Conservation (phyloP, 2,113 vertebrate species). For the Oxyruncus cristatus region DNA sequence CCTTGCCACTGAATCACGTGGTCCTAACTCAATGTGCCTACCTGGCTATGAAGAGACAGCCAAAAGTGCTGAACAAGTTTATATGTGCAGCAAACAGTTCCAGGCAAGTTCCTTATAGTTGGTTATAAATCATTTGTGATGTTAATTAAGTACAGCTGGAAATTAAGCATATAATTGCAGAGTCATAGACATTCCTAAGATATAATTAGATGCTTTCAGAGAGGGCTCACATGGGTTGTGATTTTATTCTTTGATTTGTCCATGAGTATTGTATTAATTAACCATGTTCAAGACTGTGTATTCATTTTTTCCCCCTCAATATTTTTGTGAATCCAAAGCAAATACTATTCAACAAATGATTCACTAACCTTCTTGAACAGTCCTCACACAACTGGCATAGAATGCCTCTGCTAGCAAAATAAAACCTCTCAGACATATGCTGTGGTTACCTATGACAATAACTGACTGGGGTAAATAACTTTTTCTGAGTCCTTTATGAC, state of each 20-base stretch:
- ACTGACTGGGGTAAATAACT: not conserved
- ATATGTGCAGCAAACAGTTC: not conserved
- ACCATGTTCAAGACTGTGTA: not conserved
- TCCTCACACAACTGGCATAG: not conserved
- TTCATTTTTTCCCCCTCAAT: not conserved
- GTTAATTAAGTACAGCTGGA: slow-evolving; percentile 39
- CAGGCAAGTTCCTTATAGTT: not conserved
- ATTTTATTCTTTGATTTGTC: not conserved
- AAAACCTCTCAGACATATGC: not conserved
- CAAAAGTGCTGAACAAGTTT: not conserved
- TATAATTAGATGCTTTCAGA: slow-evolving; percentile 28
- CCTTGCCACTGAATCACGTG: not conserved
- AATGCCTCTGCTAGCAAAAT: not conserved
- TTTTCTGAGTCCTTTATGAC: not conserved
- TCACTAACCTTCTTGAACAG: not conserved
- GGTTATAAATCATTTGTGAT: not conserved
- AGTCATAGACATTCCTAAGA: not conserved
- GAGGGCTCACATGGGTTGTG: not conserved
- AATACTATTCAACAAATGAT: not conserved
- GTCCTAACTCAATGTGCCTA: not conserved
- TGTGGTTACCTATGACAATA: not conserved
- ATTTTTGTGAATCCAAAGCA: not conserved
- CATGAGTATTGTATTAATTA: not conserved
- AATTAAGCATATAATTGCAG: slow-evolving; percentile 40
- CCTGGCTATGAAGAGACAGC: not conserved